Evolutionary conservation across 2,113 vertebrate genomes (phyloP), one percentile per base, ranked within the genome.

Genomic region (Opisthocomus hoazin): DNA sequence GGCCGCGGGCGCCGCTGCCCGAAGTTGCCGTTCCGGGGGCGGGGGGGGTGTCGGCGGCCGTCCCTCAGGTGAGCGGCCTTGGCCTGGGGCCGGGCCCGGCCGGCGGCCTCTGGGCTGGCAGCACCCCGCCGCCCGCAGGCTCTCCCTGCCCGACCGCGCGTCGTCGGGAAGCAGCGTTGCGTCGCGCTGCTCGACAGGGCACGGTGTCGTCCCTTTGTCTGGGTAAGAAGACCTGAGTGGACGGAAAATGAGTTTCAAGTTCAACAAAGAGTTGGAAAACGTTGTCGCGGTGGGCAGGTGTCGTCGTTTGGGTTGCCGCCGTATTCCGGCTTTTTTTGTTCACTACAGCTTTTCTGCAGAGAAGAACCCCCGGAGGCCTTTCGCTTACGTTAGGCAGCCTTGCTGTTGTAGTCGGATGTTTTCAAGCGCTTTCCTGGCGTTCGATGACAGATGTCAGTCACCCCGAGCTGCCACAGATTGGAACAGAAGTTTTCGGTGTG

Each of bases 211-310:
- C 61, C 29, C 75, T 93, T 96, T 96, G 94, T 95, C 85, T 91
- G 80, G 93, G 83, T 74, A 37, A 20, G 74, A 48, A 64, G 46
- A 53, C 9, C 10, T 6, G 2, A 20, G 36, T 13, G 45, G 24
- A 12, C 3, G 37, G 39, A 65, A 50, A 57, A 80, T 11, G 29
- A 92, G 68, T 87, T 96, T 70, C 37, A 54, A 93, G 75, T 93
- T 90, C 43, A 91, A 93, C 81, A 87, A 96, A 79, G 93, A 93
- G 87, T 96, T 92, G 63, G 11, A 37, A 48, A 73, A 74, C 7
- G 34, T 2, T 48, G 68, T 65, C 1, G 41, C 6, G 2, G 13
- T 18, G 79, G 86, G 68, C 83, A 94, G 63, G 82, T 96, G 83
- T 20, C 20, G 22, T 24, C 58, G 4, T 8, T 37, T 24, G 50